Evolutionary conservation across 2,113 vertebrate species (phyloP).

Genomic region (Rynchops niger): DNA sequence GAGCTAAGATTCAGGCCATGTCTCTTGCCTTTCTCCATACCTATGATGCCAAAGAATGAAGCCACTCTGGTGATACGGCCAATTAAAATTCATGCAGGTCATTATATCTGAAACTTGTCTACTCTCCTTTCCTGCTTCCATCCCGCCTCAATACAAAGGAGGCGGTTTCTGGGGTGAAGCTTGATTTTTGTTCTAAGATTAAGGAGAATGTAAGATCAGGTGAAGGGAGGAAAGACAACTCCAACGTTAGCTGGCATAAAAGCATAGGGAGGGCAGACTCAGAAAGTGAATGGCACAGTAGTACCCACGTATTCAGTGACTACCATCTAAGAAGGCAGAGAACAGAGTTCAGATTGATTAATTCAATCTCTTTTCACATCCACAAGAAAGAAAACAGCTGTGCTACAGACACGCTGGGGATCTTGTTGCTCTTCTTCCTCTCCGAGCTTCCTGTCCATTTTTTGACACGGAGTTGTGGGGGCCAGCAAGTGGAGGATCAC

Average conservation of each 20-base stretch:
- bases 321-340: neutral
- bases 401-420: neutral
- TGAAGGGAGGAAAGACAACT: neutral
- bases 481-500: neutral
- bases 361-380: neutral
- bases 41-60: neutral
- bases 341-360: neutral
- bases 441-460: neutral
- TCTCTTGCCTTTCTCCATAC: neutral
- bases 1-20: neutral
- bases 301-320: neutral
- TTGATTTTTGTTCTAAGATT: neutral
- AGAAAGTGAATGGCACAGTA: neutral
- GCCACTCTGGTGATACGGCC: neutral
- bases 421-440: neutral
- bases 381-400: neutral
- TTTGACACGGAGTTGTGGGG: neutral
- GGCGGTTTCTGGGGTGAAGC: neutral
- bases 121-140: neutral
- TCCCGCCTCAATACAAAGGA: neutral
- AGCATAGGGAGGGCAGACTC: neutral
- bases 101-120: neutral
- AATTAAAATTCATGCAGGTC: neutral
- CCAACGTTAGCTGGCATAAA: neutral
- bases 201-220: neutral